Percentiles rank a stretch among this genome's conserved stretches.
These are phyloP conservation scores for Peromyscus nudipes DNA, from an alignment of 2,797 vertebrate genomes.

Conservation along the genomic window DNA sequence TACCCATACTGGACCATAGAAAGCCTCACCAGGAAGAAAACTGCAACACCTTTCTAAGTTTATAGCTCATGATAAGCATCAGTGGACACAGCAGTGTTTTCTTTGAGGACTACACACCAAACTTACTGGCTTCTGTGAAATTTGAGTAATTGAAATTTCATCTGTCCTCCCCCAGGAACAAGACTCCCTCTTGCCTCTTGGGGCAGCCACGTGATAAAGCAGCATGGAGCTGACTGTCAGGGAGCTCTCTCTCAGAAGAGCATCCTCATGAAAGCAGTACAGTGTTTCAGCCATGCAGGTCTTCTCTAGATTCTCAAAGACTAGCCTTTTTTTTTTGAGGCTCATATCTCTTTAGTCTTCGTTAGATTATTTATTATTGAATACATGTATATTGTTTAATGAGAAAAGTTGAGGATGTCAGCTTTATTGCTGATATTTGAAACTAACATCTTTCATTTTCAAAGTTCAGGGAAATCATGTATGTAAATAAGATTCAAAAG, in stretches of 20 bases:
- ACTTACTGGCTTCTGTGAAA: constrained; percentile 64
- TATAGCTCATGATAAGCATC: constrained; percentile 49
- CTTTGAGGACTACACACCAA: constrained; percentile 18
- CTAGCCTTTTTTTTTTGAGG: neutral
- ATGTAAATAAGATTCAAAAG: neutral
- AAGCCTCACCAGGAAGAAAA: constrained; percentile 36
- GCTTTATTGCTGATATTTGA: constrained; percentile 28
- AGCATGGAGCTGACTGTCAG: constrained; percentile 62
- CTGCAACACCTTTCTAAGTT: neutral
- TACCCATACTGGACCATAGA: neutral
- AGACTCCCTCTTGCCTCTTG: neutral
- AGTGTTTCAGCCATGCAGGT: neutral
- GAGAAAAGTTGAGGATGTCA: neutral
- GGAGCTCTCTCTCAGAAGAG: neutral
- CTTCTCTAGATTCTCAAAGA: neutral
- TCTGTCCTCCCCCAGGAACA: constrained; percentile 23
- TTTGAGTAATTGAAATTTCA: constrained; percentile 71
- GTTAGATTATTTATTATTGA: neutral
- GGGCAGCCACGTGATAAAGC: constrained; percentile 40
- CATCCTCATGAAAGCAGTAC: neutral
- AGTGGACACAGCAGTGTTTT: constrained; percentile 59
- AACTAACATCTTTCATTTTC: neutral
- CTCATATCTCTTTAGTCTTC: neutral
- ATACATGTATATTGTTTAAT: neutral
- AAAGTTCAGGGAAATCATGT: neutral